Base-by-base conservation (phyloP, 2,797 vertebrate species). In the Ceyx erithaca region DNA sequence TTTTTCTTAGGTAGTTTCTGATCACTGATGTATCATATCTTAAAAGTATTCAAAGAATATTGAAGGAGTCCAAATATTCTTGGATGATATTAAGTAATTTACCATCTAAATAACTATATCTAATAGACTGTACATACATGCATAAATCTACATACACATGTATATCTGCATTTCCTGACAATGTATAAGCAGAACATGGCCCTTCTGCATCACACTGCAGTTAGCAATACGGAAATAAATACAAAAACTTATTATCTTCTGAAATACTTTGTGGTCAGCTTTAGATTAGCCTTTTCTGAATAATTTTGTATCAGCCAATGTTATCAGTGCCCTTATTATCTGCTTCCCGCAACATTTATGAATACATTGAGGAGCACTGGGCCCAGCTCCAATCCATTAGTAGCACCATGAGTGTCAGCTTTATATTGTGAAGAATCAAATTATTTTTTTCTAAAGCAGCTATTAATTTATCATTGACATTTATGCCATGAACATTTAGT, bases 401-500 rank as follows among this genome's bases (percentile, higher is more conserved):
- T 21, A 75, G 33, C 46, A 78, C 8, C 45, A 41, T 1, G 15
- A 85, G 22, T 67, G 57, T 55, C 66, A 61, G 17, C 4, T 69
- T 80, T 80, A 43, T n/a, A 40, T 14, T 59, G 43, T 66, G 37
- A 93, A 66, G 43, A 93, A 51, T 75, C 14, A 54, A 55, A 75
- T 83, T 66, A 10, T 26, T 51, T 33, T 57, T 55, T 82, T 79
- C 28, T 10, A 14, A 14, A 80, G 31, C 6, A 79, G 46, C 21
- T 61, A 14, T 45, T 86, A 86, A 80, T 80, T 80, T 40, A 67
- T 88, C 51, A 45, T 64, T 83, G 37, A 55, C 7, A 59, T 95
- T 90, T 78, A 33, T 59, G 5, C 12, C 2, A 4, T 22, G 54
- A 71, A 57, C 82, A 59, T 68, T 66, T 57, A 48, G 7, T 43